A percentile compares a stretch with the other conserved stretches of the same genome.
Conservation (phyloP, 1,140 invertebrate genomes). For the Chrysopa pallens region DNA sequence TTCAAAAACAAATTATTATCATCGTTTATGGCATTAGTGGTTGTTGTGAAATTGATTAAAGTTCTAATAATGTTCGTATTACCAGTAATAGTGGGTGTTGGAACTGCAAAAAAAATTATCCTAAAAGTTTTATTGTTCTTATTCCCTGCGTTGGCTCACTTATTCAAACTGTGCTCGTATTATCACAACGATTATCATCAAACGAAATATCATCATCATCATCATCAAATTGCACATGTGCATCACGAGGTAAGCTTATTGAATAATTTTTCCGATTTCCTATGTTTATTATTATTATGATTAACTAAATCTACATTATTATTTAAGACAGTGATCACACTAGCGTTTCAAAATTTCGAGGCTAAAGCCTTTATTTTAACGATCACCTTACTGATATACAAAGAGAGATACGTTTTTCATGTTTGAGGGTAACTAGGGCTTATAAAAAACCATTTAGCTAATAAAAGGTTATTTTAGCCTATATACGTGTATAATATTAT, state of each 20-base stretch:
- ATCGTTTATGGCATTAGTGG: slow-evolving; percentile 47
- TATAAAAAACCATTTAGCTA: no score
- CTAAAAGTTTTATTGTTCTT: slow-evolving; percentile 62
- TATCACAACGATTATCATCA: slow-evolving; percentile 49
- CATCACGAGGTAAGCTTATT: slow-evolving; percentile 32
- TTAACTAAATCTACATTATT: no score
- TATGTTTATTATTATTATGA: no score
- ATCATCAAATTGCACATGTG: slow-evolving; percentile 47
- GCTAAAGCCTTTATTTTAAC: no score
- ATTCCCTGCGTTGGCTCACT: slow-evolving; percentile 58
- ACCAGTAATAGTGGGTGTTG: slow-evolving; percentile 52
- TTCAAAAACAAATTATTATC: slow-evolving; percentile 54
- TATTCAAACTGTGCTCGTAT: slow-evolving; percentile 68
- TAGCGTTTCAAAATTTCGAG: no score
- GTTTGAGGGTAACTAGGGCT: no score
- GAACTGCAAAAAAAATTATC: slow-evolving; percentile 63
- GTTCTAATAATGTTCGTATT: slow-evolving; percentile 57
- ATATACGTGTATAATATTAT: no score
- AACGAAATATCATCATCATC: slow-evolving; percentile 62
- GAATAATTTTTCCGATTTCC: background rate
- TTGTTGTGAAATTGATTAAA: slow-evolving; percentile 64
- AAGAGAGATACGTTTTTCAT: no score
- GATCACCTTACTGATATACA: no score
- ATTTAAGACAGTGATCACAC: no score
- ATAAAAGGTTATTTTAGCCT: no score